phyloP scores from a whole-genome alignment of 1,140 invertebrate genomes.

The Drosophila persimilis region DNA sequence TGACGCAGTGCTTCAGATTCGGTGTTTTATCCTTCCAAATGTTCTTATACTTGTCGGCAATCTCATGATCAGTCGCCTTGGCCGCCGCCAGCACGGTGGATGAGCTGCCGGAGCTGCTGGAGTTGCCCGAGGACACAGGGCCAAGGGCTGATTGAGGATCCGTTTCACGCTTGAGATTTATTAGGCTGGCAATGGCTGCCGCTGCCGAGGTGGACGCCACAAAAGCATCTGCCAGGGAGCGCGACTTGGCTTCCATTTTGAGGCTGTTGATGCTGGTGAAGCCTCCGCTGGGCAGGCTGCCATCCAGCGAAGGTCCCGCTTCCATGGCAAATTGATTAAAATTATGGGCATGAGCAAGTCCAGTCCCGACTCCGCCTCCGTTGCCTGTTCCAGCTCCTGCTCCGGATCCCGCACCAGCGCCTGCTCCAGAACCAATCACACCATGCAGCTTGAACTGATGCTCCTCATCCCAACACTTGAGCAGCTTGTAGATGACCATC shows the following conservation, averaged over 20 bases:
- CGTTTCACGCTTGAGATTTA: conserved; percentile 65
- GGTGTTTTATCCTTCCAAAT: conserved; percentile 82
- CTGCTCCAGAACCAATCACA: conserved; percentile 81
- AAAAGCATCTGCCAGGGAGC: conserved; percentile 64
- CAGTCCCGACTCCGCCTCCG: conserved; percentile 11
- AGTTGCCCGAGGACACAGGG: background rate
- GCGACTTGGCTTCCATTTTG: conserved; percentile 62
- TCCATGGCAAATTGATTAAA: conserved; percentile 64
- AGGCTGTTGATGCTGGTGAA: conserved; percentile 56
- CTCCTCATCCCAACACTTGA: conserved; percentile 87
- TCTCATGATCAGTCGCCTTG: conserved; percentile 65
- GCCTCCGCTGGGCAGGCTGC: conserved; percentile 30
- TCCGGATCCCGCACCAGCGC: conserved; percentile 80
- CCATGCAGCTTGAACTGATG: conserved; percentile 84
- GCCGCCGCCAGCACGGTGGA: background rate
- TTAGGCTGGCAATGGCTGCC: conserved; percentile 62
- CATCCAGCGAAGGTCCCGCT: conserved; percentile 25
- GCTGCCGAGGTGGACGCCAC: conserved; percentile 68
- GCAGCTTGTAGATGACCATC: conserved; percentile 89
- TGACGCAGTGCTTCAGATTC: conserved; percentile 70
- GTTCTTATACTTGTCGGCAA: conserved; percentile 80
- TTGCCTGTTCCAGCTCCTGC: conserved; percentile 44
- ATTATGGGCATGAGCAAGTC: conserved; percentile 12
- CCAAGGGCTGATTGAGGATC: conserved; percentile 48
- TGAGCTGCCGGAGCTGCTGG: conserved; percentile 2